Percentiles rank a stretch among this genome's conserved stretches.
Evolutionary conservation across 2,797 vertebrate species (phyloP).

Genomic region (Carcharodon carcharias): DNA sequence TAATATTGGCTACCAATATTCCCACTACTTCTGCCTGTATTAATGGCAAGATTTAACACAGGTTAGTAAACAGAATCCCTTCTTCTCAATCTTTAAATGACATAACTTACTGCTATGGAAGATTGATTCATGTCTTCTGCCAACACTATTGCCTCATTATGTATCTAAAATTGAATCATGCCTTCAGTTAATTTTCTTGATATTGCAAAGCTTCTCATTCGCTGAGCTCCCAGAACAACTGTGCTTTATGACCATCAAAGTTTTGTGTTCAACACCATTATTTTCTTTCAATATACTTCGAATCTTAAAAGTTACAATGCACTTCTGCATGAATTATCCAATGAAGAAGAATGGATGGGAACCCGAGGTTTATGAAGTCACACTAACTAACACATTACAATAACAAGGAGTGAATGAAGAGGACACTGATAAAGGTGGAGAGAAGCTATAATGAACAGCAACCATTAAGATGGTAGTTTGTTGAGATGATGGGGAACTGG

Average conservation of each 20-base stretch:
- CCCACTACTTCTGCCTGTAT: neutral
- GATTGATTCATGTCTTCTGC: neutral
- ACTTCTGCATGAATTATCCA: neutral
- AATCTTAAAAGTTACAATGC: neutral
- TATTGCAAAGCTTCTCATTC: neutral
- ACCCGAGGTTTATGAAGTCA: neutral
- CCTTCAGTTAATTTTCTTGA: neutral
- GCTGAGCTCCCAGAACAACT: too few relatives aligned
- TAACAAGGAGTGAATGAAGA: neutral
- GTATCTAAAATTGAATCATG: slow-evolving; percentile 26
- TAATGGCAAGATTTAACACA: neutral
- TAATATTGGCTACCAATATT: neutral
- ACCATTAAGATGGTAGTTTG: neutral
- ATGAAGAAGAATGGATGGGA: neutral
- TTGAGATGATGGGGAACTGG: neutral
- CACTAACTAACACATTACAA: neutral
- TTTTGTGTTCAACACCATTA: neutral
- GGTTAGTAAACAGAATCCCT: neutral
- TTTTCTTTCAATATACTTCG: neutral
- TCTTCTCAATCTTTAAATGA: neutral
- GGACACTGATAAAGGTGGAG: neutral
- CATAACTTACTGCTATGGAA: neutral
- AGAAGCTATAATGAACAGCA: neutral
- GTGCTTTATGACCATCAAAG: neutral
- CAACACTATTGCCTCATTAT: neutral